phyloP scores from a whole-genome alignment of 1,140 invertebrate species.

The Drosophila willistoni region DNA sequence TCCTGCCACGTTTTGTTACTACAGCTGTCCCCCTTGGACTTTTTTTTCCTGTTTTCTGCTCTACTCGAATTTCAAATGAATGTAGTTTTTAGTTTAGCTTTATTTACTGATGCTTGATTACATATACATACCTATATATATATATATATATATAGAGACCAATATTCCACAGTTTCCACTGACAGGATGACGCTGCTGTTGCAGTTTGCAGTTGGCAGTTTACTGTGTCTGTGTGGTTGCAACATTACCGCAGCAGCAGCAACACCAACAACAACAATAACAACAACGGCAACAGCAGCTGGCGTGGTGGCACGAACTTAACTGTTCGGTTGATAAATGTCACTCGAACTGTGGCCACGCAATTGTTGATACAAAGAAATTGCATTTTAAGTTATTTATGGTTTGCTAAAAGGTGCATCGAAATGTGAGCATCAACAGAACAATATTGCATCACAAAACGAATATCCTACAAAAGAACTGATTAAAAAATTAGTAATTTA shows the following conservation, averaged over 20 bases:
- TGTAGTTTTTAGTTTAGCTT: conserved; percentile 33
- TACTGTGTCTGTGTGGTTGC: conserved; percentile 24
- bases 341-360: conserved; percentile 17
- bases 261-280: conserved; percentile 18
- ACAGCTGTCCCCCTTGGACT: conserved; percentile 15
- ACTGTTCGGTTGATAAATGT: conserved; percentile 41
- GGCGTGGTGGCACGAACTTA: conserved; percentile 3
- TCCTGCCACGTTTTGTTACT: conserved; percentile 16
- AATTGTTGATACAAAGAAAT: conserved; percentile 32
- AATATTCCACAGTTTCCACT: conserved; percentile 36
- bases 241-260: conserved; percentile 33
- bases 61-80: conserved; percentile 34
- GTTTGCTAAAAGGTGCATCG: neutral
- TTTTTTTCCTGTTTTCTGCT: conserved; percentile 19
- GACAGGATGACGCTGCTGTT: conserved; percentile 20
- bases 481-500: too few relatives aligned
- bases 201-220: conserved; percentile 30
- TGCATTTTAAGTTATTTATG: conserved; percentile 29
- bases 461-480: too few relatives aligned
- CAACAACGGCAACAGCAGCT: conserved; percentile 25
- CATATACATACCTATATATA: neutral
- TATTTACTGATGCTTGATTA: conserved; percentile 36
- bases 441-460: too few relatives aligned
- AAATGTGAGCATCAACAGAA: too few relatives aligned
- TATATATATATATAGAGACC: neutral